Evolutionary conservation across 2,888 invertebrate genomes (phyloP), one percentile per base, ranked within the genome.

Genomic region (Calameuta idolon): DNA sequence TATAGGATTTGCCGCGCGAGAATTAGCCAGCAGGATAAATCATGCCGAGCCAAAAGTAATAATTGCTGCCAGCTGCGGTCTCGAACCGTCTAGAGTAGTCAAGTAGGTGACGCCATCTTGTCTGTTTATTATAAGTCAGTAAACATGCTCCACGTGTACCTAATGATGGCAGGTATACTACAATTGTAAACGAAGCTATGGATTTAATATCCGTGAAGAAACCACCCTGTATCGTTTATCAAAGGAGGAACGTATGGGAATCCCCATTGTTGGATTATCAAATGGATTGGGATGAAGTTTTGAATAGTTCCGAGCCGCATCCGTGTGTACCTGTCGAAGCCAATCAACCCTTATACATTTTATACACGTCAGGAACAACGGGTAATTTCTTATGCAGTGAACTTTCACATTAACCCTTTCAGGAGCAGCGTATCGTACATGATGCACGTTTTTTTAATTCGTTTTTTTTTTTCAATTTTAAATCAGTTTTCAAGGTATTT

Each of bases 341-440:
- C 1, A 97, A 97, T 86, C 96, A 98, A 86, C 97, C 98, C 0
- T 92, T 98, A 12, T 98, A 98, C 88, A 95, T 98, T 80, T 93
- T 98, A 5, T 98, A 98, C 89, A 98, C 98, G 0, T 98, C 98
- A 3, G 97, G 97, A 81, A 96, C 96, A n/a, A 96, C 96, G 79
- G 95, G 95, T 93, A 92, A 89, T 40, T 89, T 23, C 23, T 55
- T 55, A 55, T 55, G 9, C 23, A 23, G 55, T 55, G 23, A 55
- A 55, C 1, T 55, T 55, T 23, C 5, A 55, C 9, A 9, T 55
- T 55, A 12, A 35, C 12, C 12, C 12, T 35, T 35, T 35, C 12
- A 35, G 35, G 12, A 1, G 11, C 35, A 35, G 12, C 35, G 12
- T 35, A 35, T 35, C 35, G 12, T 35, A 12, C 3, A 35, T 35